phyloP scores from a whole-genome alignment of 2,888 invertebrate species.

The Cryptus viduatorius region DNA sequence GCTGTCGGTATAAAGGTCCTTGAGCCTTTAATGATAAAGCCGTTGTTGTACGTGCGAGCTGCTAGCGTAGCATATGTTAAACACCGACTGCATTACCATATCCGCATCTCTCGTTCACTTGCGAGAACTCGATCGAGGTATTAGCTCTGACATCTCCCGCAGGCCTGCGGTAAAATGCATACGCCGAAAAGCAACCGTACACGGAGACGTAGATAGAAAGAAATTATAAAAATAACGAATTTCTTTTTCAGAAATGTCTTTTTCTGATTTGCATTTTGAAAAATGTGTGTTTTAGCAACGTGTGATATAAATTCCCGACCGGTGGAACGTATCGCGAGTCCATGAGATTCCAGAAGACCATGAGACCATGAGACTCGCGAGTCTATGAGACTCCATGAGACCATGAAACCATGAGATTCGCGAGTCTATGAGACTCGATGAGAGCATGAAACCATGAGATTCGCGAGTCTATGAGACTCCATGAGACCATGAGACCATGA shows the following conservation, averaged over 20 bases:
- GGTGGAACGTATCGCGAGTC: background rate
- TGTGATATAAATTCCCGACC: background rate
- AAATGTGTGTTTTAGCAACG: background rate
- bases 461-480: no score
- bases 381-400: no score
- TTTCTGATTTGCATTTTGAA: no score
- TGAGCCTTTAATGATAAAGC: conserved; percentile 78
- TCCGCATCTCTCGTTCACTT: conserved; percentile 57
- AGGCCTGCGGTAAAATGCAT: background rate
- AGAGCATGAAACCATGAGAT: no score
- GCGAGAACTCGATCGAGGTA: conserved; percentile 21
- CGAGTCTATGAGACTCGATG: no score
- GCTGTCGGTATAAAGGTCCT: background rate
- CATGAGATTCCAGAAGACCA: background rate
- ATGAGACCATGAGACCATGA: no score
- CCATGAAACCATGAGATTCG: no score
- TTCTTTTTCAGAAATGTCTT: no score
- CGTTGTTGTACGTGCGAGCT: conserved; percentile 76
- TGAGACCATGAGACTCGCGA: no score
- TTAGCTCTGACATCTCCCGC: background rate
- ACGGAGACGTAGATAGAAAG: background rate
- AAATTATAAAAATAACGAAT: background rate
- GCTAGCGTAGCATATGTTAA: conserved; percentile 76
- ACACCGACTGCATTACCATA: conserved; percentile 77
- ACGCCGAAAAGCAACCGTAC: background rate